Evolutionary conservation across 2,113 vertebrate species (phyloP), one percentile per base, ranked within the genome.

Genomic region (Diglossa brunneiventris): DNA sequence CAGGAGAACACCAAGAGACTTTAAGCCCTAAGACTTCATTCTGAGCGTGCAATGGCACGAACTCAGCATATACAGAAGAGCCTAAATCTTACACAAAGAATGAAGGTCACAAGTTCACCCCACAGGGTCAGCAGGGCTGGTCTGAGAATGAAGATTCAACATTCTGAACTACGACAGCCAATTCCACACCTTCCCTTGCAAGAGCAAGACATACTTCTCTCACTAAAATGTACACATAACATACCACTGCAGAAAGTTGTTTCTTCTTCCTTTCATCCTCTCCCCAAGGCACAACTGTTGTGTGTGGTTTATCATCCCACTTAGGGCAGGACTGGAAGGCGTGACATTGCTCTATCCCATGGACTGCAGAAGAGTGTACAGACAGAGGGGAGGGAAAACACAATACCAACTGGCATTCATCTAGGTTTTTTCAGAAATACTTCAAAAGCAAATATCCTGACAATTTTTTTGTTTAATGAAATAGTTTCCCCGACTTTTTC

Each of bases 401-500:
- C n/a, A n/a, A 15, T n/a, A 80, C 86, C 85, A 95, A 69, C 41
- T 84, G 76, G 68, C 80, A 86, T 46, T 81, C 61, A 59, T 11
- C 35, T 50, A 14, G 2, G 0, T n/a, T 67, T 88, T 76, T 66
- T 70, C 46, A 91, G 56, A 89, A 87, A 83, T 41, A 91, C 74
- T 79, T 94, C 87, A 89, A 87, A 94, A 91, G 83, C 52, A 83
- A 94, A 66, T 80, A 90, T 70, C 83, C 49, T 63, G 88, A 66
- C 72, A 70, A 50, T 70, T 92, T 63, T 94, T 94, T 53, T 0
- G 0, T 94, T 86, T 46, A 88, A 44, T 56, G 63, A 70, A 92
- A 86, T 8, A 33, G 26, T 49, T 93, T 88, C 31, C 44, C 44
- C 49, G 63, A 27, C 37, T 70, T 81, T 76, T 69, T 70, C 63